Conservation (phyloP, 2,888 invertebrate species). For the Drosophila kambysellisi region DNA sequence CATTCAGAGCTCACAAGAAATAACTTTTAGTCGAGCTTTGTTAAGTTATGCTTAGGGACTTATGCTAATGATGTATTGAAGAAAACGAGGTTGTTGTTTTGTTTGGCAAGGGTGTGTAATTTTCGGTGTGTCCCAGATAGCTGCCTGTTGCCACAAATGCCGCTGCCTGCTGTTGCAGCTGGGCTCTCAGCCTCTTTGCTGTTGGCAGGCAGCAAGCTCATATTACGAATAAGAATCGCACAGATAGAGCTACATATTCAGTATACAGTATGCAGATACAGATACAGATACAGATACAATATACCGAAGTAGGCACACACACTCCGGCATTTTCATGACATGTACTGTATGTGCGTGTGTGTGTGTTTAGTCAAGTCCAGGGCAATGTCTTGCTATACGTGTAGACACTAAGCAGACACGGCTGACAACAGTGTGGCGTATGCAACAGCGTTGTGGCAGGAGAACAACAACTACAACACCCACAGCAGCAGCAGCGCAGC, state of each 20-base stretch:
- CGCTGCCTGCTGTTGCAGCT: conserved; percentile 5
- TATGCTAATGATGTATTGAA: background rate
- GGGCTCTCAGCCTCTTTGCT: conserved; percentile 29
- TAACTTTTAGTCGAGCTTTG: background rate
- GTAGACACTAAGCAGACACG: conserved; percentile 71
- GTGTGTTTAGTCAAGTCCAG: conserved; percentile 6
- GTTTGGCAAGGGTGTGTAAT: background rate
- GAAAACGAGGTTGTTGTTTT: background rate
- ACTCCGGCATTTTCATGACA: background rate
- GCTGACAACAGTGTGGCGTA: conserved; percentile 63
- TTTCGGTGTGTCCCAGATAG: background rate
- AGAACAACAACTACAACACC: background rate
- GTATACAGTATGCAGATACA: background rate
- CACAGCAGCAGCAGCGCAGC: background rate
- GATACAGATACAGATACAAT: background rate
- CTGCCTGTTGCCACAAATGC: background rate
- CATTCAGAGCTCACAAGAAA: background rate
- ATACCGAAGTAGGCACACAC: background rate
- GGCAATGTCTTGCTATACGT: conserved; percentile 21
- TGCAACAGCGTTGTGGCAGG: conserved; percentile 55
- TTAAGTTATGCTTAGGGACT: background rate
- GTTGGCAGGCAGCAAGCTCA: conserved; percentile 5
- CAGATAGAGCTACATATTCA: background rate
- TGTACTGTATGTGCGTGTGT: background rate
- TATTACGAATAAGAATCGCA: background rate